Percentiles rank a stretch among this genome's conserved stretches.
These are phyloP conservation scores for Acromyrmex echinatior DNA, from an alignment of 1,140 invertebrate species.

Conservation along the genomic window DNA sequence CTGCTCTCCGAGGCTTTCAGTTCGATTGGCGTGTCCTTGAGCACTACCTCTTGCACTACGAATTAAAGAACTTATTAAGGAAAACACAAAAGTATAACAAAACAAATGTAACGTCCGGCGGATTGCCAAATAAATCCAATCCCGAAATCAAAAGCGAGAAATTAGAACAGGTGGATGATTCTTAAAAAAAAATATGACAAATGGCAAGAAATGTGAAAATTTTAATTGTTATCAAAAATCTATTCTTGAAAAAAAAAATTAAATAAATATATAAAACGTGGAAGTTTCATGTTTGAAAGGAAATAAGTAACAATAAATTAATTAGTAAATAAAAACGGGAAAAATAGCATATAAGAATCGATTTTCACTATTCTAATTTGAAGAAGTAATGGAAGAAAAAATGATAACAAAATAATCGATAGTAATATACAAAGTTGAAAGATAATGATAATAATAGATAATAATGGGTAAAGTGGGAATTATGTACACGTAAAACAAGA, in stretches of 20 bases:
- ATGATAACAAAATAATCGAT: neutral
- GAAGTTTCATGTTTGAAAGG: neutral
- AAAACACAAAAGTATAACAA: slow-evolving; percentile 88
- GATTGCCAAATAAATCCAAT: slow-evolving; percentile 44
- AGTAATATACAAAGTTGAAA: slow-evolving; percentile 22
- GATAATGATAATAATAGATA: slow-evolving; percentile 43
- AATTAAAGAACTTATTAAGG: slow-evolving; percentile 88
- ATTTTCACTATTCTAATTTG: neutral
- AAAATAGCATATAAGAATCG: neutral
- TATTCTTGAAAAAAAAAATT: neutral
- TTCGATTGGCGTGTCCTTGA: slow-evolving; percentile 98
- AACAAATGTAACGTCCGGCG: slow-evolving; percentile 76
- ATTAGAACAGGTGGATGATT: slow-evolving; percentile 17
- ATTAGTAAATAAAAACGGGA: slow-evolving; percentile 18
- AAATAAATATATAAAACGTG: slow-evolving; percentile 30
- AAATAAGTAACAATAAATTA: neutral
- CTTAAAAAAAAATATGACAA: slow-evolving; percentile 11
- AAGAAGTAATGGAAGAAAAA: neutral
- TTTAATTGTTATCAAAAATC: slow-evolving; percentile 5
- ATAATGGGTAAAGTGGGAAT: slow-evolving; percentile 45
- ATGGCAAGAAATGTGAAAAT: neutral
- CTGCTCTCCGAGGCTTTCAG: slow-evolving; percentile 95
- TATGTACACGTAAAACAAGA: slow-evolving; percentile 59
- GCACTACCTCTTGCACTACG: slow-evolving; percentile 98
- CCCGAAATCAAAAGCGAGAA: slow-evolving; percentile 50